Conservation (phyloP, 2,888 invertebrate species). For the Epistrophe grossulariae region DNA sequence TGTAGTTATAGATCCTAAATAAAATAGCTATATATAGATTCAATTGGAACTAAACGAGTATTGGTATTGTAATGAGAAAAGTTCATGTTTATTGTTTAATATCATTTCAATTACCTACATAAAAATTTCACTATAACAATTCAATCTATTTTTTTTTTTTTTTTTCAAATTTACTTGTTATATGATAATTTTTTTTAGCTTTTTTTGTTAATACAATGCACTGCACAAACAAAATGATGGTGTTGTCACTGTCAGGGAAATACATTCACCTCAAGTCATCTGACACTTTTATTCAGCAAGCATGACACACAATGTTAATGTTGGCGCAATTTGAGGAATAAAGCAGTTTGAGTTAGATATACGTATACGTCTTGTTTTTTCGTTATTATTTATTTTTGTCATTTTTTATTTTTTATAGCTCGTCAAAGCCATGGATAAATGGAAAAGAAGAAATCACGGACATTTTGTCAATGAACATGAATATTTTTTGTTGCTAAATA, state of each 20-base stretch:
- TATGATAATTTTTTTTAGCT: background rate
- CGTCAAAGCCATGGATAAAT: slow-evolving; percentile 27
- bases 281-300: slow-evolving; percentile 67
- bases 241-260: slow-evolving; percentile 34
- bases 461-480: slow-evolving; percentile 67
- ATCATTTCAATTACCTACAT: too few species aligned
- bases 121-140: background rate
- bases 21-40: too few species aligned
- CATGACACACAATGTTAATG: slow-evolving; percentile 59
- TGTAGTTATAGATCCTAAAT: too few species aligned
- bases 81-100: too few species aligned
- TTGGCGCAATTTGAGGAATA: slow-evolving; percentile 25
- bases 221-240: slow-evolving; percentile 26
- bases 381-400: background rate
- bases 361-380: background rate
- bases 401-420: background rate
- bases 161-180: background rate
- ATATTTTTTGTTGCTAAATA: slow-evolving; percentile 23
- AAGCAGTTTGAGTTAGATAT: background rate
- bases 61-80: too few species aligned
- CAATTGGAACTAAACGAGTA: too few species aligned
- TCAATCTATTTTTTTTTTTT: background rate
- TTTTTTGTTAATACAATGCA: slow-evolving; percentile 13
- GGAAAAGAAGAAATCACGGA: slow-evolving; percentile 42
- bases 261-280: slow-evolving; percentile 50